Conservation (phyloP, 2,888 invertebrate genomes). For the Chirona hameri region DNA sequence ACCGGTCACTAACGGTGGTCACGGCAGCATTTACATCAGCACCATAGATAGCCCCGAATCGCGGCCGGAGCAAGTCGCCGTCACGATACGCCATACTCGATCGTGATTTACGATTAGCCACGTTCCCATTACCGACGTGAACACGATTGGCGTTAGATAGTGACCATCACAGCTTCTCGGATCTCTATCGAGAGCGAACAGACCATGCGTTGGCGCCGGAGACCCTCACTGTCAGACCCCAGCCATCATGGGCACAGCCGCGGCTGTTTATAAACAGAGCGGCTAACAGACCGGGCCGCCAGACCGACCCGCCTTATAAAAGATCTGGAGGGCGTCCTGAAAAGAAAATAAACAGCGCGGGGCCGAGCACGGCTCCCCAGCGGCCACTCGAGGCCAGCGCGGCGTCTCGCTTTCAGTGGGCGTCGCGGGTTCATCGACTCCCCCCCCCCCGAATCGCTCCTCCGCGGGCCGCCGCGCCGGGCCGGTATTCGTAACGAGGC, state of each 20-base stretch:
- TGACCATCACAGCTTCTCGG: too few relatives aligned
- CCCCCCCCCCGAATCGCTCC: background rate
- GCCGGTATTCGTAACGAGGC: background rate
- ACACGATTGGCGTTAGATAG: too few relatives aligned
- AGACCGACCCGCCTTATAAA: background rate
- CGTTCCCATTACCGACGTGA: too few relatives aligned
- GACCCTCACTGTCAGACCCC: background rate
- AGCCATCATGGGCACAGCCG: background rate
- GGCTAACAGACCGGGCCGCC: background rate
- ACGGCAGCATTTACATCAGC: too few relatives aligned
- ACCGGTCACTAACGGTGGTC: too few relatives aligned
- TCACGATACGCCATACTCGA: too few relatives aligned
- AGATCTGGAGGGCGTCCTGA: background rate
- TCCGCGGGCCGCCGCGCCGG: too few relatives aligned
- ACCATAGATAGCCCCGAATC: too few relatives aligned
- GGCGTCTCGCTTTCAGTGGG: background rate
- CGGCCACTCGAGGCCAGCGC: background rate
- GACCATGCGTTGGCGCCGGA: background rate
- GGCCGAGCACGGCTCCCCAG: background rate
- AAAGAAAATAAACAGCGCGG: background rate
- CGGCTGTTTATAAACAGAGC: background rate
- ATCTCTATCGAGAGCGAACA: background rate
- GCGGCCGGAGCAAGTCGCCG: too few relatives aligned
- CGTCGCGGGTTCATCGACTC: background rate
- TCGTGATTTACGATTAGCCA: too few relatives aligned